Evolutionary conservation across 2,113 vertebrate species (phyloP).

Genomic region (Pangasianodon hypophthalmus): DNA sequence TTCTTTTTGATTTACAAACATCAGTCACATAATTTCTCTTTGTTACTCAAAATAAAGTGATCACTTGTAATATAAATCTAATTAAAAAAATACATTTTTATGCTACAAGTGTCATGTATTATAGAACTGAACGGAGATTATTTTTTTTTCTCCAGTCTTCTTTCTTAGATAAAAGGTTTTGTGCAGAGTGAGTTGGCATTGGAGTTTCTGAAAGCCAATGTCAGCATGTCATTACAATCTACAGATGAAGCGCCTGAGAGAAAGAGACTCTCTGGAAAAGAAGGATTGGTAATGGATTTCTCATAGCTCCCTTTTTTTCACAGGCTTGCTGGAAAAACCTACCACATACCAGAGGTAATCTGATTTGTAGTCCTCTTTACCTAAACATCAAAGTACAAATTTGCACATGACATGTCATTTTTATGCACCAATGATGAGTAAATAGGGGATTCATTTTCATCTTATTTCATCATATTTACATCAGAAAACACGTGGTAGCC

Average conservation of each 20-base stretch:
- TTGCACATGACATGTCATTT: conserved; percentile 18
- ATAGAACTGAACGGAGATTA: background rate
- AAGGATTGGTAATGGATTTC: conserved; percentile 21
- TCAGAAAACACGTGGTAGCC: background rate
- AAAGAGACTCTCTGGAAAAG: background rate
- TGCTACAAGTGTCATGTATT: background rate
- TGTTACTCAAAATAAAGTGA: background rate
- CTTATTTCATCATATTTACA: conserved; percentile 45
- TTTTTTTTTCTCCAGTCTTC: background rate
- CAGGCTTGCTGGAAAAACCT: conserved; percentile 28
- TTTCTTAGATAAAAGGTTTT: background rate
- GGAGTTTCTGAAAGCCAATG: background rate
- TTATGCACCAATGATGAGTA: conserved; percentile 10
- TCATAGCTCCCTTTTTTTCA: conserved; percentile 32
- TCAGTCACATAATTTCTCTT: background rate
- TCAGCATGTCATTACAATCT: conserved; percentile 33
- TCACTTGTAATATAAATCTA: background rate
- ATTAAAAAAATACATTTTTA: background rate
- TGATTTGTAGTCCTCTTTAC: conserved; percentile 41
- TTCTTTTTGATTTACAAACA: background rate
- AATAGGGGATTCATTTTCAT: conserved; percentile 42
- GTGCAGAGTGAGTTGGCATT: background rate
- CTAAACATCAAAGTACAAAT: conserved; percentile 41
- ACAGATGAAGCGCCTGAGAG: background rate
- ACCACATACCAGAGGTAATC: conserved; percentile 38